Conservation (phyloP, 2,888 invertebrate genomes). For the Napeogenes sylphis region DNA sequence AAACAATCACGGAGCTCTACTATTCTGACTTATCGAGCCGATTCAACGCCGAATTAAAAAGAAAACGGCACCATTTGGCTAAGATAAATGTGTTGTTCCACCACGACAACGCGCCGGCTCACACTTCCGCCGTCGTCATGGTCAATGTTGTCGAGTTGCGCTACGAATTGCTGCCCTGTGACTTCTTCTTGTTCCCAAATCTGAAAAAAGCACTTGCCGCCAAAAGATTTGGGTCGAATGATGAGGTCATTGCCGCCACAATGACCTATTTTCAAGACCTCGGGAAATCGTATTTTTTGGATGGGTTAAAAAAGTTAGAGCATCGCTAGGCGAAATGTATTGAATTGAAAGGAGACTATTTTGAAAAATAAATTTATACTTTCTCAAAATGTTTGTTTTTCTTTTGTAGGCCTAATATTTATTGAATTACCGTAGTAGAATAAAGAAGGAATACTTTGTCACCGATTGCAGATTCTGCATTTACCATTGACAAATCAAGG, state of each 20-base stretch:
- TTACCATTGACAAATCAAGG: too few species aligned
- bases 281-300: slow-evolving; percentile 25
- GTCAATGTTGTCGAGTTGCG: slow-evolving; percentile 29
- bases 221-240: slow-evolving; percentile 7
- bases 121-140: slow-evolving; percentile 27
- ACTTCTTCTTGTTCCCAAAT: slow-evolving; percentile 17
- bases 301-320: too few species aligned
- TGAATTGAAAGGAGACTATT: slow-evolving; percentile 28
- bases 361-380: slow-evolving; percentile 26
- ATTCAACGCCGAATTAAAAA: slow-evolving; percentile 30
- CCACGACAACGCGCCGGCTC: slow-evolving; percentile 27
- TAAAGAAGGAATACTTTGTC: too few species aligned
- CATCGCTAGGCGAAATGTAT: slow-evolving; percentile 22
- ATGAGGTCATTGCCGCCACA: slow-evolving; percentile 22
- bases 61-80: slow-evolving; percentile 34
- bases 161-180: slow-evolving; percentile 25
- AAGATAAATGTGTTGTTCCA: slow-evolving; percentile 36
- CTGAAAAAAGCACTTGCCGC: slow-evolving; percentile 19
- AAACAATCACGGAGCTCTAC: too few species aligned
- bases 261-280: slow-evolving; percentile 20
- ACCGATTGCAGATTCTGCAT: too few species aligned
- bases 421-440: neutral
- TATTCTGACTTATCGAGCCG: slow-evolving; percentile 34
- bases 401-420: neutral
- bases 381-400: slow-evolving; percentile 13